Evolutionary conservation across 2,888 invertebrate species (phyloP).

Genomic region (Argyresthia albistria): DNA sequence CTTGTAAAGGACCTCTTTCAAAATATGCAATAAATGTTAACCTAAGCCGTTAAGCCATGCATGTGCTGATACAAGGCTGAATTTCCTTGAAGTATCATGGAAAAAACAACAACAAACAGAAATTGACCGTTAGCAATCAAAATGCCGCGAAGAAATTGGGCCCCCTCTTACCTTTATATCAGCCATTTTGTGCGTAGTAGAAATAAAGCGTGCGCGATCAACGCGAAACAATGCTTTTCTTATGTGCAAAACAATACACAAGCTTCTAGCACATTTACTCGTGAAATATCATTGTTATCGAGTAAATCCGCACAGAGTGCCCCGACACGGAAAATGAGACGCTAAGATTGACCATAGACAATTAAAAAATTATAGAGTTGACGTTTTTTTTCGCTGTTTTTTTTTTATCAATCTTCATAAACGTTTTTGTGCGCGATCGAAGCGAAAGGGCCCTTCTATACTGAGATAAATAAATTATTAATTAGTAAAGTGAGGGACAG

Average conservation of each 20-base stretch:
- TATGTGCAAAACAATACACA: slow-evolving; percentile 30
- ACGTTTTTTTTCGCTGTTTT: too few relatives aligned
- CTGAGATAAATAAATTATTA: too few relatives aligned
- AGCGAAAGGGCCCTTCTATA: too few relatives aligned
- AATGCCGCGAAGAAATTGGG: slow-evolving; percentile 57
- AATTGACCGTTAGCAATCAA: slow-evolving; percentile 55
- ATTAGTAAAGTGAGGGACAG: too few relatives aligned
- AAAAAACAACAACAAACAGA: slow-evolving; percentile 18
- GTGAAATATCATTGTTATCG: slow-evolving; percentile 43
- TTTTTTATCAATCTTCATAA: too few relatives aligned
- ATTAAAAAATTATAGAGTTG: slow-evolving; percentile 9
- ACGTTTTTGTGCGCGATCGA: too few relatives aligned
- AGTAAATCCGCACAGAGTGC: slow-evolving; percentile 24
- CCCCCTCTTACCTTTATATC: slow-evolving; percentile 63
- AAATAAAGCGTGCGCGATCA: slow-evolving; percentile 40
- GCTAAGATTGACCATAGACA: slow-evolving; percentile 42
- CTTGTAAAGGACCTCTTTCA: too few relatives aligned
- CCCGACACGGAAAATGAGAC: slow-evolving; percentile 40
- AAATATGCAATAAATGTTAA: too few relatives aligned
- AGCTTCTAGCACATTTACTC: slow-evolving; percentile 27
- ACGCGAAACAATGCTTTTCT: slow-evolving; percentile 42
- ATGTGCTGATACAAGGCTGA: too few relatives aligned
- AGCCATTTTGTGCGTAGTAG: slow-evolving; percentile 58
- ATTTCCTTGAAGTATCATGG: neutral
- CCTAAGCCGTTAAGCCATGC: too few relatives aligned